phyloP scores from a whole-genome alignment of 2,113 vertebrate species.

The Chaenocephalus aceratus region DNA sequence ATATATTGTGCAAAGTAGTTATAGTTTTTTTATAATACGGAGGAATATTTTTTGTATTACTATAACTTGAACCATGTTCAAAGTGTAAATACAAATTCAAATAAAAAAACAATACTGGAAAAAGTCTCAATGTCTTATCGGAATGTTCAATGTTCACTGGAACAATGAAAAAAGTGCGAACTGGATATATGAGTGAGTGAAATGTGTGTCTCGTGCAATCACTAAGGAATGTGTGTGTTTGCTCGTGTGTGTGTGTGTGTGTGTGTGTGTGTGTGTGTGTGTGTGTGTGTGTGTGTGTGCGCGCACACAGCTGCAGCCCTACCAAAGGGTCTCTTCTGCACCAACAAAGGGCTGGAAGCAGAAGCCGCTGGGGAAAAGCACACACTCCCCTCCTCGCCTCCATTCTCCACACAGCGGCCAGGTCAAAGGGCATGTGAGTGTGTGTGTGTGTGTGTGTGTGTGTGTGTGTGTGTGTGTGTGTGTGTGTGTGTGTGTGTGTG shows the following conservation, averaged over 20 bases:
- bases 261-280: constrained; percentile 6
- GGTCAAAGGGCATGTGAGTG: constrained; percentile 65
- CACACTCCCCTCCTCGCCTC: constrained; percentile 36
- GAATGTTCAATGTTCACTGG: neutral
- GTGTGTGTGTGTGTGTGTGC: constrained; percentile 30
- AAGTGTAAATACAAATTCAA: no score
- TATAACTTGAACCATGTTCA: no score
- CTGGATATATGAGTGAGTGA: neutral
- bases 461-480: constrained; percentile 44
- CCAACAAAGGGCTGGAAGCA: constrained; percentile 79
- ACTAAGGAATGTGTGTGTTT: constrained; percentile 66
- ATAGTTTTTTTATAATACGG: no score
- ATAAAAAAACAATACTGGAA: neutral
- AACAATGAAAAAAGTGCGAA: constrained; percentile 17
- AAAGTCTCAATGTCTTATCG: neutral
- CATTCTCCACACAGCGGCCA: constrained; percentile 60
- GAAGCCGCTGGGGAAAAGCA: constrained; percentile 60
- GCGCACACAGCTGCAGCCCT: constrained; percentile 72
- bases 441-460: constrained; percentile 35
- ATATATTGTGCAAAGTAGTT: neutral
- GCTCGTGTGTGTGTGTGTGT: constrained; percentile 36
- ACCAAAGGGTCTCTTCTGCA: constrained; percentile 67
- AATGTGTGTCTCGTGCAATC: constrained; percentile 46
- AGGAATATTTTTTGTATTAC: no score
- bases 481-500: constrained; percentile 29